A percentile compares a stretch with the other conserved stretches of the same genome.
phyloP scores from a whole-genome alignment of 2,888 invertebrate species.

The Leptinotarsa haldemani region DNA sequence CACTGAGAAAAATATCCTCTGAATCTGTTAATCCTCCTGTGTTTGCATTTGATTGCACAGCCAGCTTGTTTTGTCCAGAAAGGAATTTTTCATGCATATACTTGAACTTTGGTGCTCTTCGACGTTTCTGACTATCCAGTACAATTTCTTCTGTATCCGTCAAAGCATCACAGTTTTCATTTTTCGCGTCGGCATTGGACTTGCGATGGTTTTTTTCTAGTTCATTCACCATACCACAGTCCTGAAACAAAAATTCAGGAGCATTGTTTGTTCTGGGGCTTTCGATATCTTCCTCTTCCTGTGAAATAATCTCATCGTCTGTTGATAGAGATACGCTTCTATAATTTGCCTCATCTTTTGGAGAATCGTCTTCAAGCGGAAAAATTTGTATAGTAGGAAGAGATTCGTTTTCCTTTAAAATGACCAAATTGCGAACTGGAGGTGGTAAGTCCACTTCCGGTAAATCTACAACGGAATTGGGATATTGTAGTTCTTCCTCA shows the following conservation, averaged over 20 bases:
- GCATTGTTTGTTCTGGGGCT: slow-evolving; percentile 33
- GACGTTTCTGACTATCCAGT: slow-evolving; percentile 40
- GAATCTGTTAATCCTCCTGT: slow-evolving; percentile 56
- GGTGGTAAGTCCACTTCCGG: slow-evolving; percentile 61
- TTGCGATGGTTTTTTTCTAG: slow-evolving; percentile 41
- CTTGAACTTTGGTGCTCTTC: slow-evolving; percentile 52
- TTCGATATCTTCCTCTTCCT: slow-evolving; percentile 60
- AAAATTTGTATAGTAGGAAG: slow-evolving; percentile 66
- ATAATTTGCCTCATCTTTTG: too few relatives aligned
- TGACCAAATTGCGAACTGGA: slow-evolving; percentile 66
- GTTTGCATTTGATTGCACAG: slow-evolving; percentile 38
- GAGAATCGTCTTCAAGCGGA: slow-evolving; percentile 57
- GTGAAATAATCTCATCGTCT: slow-evolving; percentile 61
- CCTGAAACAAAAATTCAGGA: slow-evolving; percentile 51
- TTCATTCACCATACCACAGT: slow-evolving; percentile 51
- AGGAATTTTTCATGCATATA: slow-evolving; percentile 46
- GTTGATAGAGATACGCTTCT: slow-evolving; percentile 31
- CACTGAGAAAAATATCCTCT: slow-evolving; percentile 63
- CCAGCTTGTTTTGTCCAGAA: slow-evolving; percentile 39
- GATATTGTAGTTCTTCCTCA: slow-evolving; percentile 50
- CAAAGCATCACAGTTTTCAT: slow-evolving; percentile 24
- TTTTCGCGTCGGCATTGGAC: not conserved
- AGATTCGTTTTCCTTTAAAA: slow-evolving; percentile 52
- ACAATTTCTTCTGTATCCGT: slow-evolving; percentile 53
- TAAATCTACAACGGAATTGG: slow-evolving; percentile 41